Evolutionary conservation across 2,888 invertebrate genomes (phyloP).

Genomic region (Eumacrocentrus americanus): DNA sequence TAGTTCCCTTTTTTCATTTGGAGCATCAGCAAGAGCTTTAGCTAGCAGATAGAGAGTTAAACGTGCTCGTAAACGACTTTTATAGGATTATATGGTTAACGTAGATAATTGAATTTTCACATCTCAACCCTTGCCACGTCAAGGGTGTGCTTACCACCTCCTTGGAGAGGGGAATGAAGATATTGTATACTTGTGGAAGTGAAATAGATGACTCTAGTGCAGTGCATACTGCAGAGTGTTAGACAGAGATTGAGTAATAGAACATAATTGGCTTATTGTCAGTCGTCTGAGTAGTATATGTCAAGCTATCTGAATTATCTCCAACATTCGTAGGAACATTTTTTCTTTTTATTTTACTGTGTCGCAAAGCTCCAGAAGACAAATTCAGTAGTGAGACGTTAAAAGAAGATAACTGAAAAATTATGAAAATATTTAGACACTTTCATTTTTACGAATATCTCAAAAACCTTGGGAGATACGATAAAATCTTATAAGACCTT

Average conservation of each 20-base stretch:
- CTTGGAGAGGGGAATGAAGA: background rate
- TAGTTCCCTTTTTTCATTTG: background rate
- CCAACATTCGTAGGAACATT: no score
- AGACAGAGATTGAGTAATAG: constrained; percentile 33
- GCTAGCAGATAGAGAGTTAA: constrained; percentile 18
- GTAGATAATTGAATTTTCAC: constrained; percentile 45
- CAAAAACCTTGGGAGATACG: no score
- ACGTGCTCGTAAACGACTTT: constrained; percentile 38
- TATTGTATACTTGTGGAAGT: background rate
- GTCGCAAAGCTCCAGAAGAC: no score
- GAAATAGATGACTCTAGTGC: background rate
- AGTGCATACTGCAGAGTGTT: constrained; percentile 29
- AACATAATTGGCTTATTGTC: constrained; percentile 25
- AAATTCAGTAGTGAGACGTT: no score
- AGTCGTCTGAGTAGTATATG: background rate
- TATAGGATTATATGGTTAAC: constrained; percentile 43
- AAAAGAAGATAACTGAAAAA: no score
- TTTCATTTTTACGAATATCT: no score
- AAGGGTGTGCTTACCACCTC: no score
- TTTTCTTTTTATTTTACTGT: no score
- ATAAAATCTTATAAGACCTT: no score
- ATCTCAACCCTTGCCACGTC: constrained; percentile 34
- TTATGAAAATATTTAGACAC: no score
- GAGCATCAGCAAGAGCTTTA: background rate
- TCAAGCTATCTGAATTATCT: no score